Evolutionary conservation across 2,888 invertebrate species (phyloP).

Genomic region (Acleris sparsana): DNA sequence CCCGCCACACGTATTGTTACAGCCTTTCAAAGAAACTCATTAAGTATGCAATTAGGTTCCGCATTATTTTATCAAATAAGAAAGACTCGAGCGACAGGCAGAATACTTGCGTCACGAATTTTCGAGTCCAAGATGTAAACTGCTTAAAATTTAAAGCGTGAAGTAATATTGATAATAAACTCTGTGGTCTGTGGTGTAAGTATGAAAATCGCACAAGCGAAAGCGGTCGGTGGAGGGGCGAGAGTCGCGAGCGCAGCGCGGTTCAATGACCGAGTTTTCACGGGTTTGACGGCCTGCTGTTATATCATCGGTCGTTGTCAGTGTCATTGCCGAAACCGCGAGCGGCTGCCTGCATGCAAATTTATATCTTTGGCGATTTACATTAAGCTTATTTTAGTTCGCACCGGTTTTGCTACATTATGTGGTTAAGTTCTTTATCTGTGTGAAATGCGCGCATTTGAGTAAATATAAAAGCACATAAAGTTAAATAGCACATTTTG

Average conservation of each 20-base stretch:
- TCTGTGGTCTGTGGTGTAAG: slow-evolving; percentile 63
- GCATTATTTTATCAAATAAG: slow-evolving; percentile 41
- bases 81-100: slow-evolving; percentile 47
- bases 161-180: slow-evolving; percentile 58
- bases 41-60: slow-evolving; percentile 45
- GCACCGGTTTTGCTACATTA: slow-evolving; percentile 35
- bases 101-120: slow-evolving; percentile 58
- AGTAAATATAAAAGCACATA: slow-evolving; percentile 34
- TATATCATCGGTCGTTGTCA: slow-evolving; percentile 82
- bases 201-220: slow-evolving; percentile 73
- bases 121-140: slow-evolving; percentile 59
- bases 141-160: slow-evolving; percentile 54
- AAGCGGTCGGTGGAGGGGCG: slow-evolving; percentile 64
- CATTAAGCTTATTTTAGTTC: slow-evolving; percentile 63
- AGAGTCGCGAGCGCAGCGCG: slow-evolving; percentile 57
- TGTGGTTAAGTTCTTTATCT: slow-evolving; percentile 34
- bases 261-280: slow-evolving; percentile 84
- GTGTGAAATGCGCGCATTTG: slow-evolving; percentile 33
- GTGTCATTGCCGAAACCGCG: slow-evolving; percentile 82
- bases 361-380: slow-evolving; percentile 62
- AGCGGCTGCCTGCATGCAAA: slow-evolving; percentile 56
- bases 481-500: slow-evolving; percentile 27
- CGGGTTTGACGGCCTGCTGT: slow-evolving; percentile 82
- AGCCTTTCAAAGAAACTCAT: slow-evolving; percentile 38
- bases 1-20: slow-evolving; percentile 32